Evolutionary conservation across 2,888 invertebrate genomes (phyloP).

Genomic region (Platycnemis pennipes): DNA sequence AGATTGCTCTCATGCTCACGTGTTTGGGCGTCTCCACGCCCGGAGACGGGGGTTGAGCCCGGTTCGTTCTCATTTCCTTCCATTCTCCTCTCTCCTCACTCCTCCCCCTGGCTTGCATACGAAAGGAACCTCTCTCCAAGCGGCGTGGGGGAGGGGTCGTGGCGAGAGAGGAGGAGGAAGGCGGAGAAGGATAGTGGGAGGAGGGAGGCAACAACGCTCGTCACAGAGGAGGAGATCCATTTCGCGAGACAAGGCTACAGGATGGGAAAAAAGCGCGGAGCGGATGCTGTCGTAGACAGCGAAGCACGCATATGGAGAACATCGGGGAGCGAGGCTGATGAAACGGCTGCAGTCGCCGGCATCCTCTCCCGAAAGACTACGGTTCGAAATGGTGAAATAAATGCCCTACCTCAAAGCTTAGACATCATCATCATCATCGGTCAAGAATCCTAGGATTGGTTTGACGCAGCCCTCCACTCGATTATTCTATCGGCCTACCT

Average conservation of each 20-base stretch:
- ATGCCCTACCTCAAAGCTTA: no score
- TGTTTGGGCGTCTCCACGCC: neutral
- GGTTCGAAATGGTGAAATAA: no score
- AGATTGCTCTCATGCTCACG: slow-evolving; percentile 42
- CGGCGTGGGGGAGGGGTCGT: neutral
- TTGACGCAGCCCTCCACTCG: no score
- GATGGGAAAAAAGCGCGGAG: neutral
- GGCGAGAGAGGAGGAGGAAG: neutral
- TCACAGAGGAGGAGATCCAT: slow-evolving; percentile 28
- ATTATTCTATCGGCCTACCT: no score
- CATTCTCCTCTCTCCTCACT: no score
- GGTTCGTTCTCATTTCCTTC: no score
- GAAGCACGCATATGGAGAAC: neutral
- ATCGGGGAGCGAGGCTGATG: neutral
- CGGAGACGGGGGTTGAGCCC: neutral
- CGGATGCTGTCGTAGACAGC: neutral
- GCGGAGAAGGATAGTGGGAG: neutral
- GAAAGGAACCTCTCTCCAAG: neutral
- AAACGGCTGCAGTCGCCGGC: no score
- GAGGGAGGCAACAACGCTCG: neutral
- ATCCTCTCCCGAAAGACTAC: no score
- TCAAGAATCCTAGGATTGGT: no score
- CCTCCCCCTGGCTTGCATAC: no score
- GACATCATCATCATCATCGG: no score
- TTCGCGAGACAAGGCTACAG: slow-evolving; percentile 32